A percentile compares a stretch with the other conserved stretches of the same genome.
Conservation (phyloP, 1,140 invertebrate genomes). For the Ganaspis sp. region DNA sequence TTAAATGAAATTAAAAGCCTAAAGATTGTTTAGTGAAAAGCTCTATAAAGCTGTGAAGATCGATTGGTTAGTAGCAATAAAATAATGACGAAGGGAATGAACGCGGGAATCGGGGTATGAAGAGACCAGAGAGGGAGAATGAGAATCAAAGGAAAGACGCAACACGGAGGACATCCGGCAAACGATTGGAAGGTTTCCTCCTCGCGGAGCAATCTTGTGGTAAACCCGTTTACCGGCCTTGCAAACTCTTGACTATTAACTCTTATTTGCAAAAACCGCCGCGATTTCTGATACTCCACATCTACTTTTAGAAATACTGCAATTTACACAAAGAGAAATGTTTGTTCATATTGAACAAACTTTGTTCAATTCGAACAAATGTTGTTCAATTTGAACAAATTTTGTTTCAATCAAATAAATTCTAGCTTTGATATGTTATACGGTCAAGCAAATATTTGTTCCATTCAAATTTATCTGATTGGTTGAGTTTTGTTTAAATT, state of each 20-base stretch:
- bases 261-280: conserved; percentile 63
- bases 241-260: conserved; percentile 68
- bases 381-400: no score
- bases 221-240: conserved; percentile 74
- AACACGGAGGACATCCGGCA: conserved; percentile 66
- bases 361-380: no score
- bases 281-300: conserved; percentile 40
- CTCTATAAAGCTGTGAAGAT: background rate
- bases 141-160: conserved; percentile 40
- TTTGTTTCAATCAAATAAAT: no score
- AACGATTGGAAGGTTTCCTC: conserved; percentile 75
- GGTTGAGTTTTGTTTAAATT: no score
- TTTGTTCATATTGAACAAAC: no score
- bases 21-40: background rate
- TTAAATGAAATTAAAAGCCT: no score
- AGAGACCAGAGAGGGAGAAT: conserved; percentile 51
- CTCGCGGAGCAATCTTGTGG: conserved; percentile 75
- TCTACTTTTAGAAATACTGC: background rate
- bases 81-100: conserved; percentile 51
- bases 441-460: no score
- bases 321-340: background rate
- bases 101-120: conserved; percentile 40
- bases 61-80: conserved; percentile 40
- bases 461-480: no score
- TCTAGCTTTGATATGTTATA: no score